Base-by-base conservation (phyloP, 2,888 invertebrate species). In the Drosophila aldrichi region DNA sequence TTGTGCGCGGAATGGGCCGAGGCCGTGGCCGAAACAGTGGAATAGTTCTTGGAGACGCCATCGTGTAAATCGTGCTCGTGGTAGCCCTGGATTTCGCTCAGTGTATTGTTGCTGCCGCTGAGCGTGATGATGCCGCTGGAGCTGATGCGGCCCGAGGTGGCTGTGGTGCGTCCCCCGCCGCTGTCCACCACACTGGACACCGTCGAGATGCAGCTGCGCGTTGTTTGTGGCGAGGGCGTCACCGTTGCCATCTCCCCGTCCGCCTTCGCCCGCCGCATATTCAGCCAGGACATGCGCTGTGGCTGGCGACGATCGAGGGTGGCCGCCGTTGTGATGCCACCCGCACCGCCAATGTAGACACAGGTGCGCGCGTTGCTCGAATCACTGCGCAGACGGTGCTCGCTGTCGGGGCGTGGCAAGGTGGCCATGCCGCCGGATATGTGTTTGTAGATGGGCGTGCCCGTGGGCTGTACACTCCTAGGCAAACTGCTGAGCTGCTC, bases 61-160 rank as follows among this genome's bases (percentile, higher is more conserved):
- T 90, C 89, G 38, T 83, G 78, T 32, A 80, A 40, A 60, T 90
- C 92, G 52, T 89, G 84, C 58, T 77, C 81, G 9, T 80, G 77
- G 10, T 80, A 92, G 55, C 91, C 91, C 74, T 92, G 91, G 55
- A 92, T 91, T 40, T 92, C 92, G 61, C 92, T 89, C 46, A 92
- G 83, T 8, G 92, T 92, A 51, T 92, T 92, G 76, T 92, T 92
- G 70, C 92, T 92, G 68, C 92, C 92, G 59, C 90, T 92, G 5
- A 91, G 88, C 38, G 91, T 91, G 36, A 90, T 86, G 40, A 90
- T 81, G 67, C 92, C 92, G 72, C 92, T 91, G 63, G 91, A 89
- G 64, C 91, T 91, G 44, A 91, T 91, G 54, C 89, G 90, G 10
- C 91, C 92, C 49, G 91, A 92, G 25, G 92, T 89, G 63, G 91